A percentile compares a stretch with the other conserved stretches of the same genome.
Evolutionary conservation across 2,113 vertebrate genomes (phyloP).

Genomic region (Odobenus rosmarus): DNA sequence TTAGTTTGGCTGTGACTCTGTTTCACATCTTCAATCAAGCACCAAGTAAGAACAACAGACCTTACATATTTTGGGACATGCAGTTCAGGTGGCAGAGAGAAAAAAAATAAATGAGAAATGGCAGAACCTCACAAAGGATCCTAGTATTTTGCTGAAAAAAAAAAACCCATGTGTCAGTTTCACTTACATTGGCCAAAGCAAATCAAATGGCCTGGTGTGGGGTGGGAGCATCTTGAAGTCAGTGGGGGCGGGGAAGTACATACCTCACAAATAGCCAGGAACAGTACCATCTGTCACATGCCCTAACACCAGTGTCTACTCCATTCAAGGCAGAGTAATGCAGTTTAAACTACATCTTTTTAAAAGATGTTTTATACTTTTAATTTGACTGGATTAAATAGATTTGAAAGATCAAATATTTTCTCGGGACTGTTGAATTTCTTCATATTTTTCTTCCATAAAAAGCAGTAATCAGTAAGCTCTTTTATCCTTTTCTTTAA

Average conservation of each 20-base stretch:
- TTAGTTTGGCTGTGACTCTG: neutral
- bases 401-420: conserved; percentile 36
- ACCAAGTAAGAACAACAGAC: neutral
- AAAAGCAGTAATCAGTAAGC: neutral
- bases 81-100: neutral
- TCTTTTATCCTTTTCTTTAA: neutral
- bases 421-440: neutral
- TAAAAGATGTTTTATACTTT: neutral
- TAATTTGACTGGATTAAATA: neutral
- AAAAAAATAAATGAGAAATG: conserved; percentile 24
- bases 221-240: neutral
- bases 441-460: conserved; percentile 14
- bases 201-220: neutral
- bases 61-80: neutral
- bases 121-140: neutral
- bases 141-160: conserved; percentile 16
- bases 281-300: neutral
- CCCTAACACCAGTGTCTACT: neutral
- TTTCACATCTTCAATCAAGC: neutral
- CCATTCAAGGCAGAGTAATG: neutral
- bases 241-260: neutral
- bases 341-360: neutral
- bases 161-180: neutral
- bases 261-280: neutral
- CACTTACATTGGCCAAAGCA: neutral